Evolutionary conservation across 2,797 vertebrate genomes (phyloP), one percentile per base, ranked within the genome.

Genomic region (Rhinichthys osculus): DNA sequence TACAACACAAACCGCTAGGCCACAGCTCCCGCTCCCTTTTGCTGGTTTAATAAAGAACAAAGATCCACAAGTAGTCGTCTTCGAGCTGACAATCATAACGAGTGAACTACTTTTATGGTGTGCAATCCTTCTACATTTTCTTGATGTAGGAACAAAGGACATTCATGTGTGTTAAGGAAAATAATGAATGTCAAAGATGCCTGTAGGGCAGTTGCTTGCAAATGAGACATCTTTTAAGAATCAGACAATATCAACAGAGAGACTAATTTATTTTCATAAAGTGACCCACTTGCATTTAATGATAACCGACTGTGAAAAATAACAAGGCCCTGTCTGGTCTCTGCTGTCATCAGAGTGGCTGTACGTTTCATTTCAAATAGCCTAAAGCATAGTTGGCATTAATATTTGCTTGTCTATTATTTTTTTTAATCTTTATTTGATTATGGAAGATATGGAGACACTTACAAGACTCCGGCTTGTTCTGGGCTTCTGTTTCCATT

Each of bases 251-350:
- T 88, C 87, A 90, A 83, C 87, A 88, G 73, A 79, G 77, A 73
- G 54, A 83, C 79, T 88, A 50, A 88, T 88, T 88, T 88, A 85
- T 80, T 88, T 88, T 78, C 67, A 80, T 72, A 57, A 88, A 87
- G 82, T 88, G 85, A 88, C 87, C 86, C 87, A 88, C 82, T 85
- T 89, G 83, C 77, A 82, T 83, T 80, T 85, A 88, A 85, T 80
- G 80, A 83, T 86, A 82, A 85, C 72, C 74, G 21, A 82, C 64
- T 87, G 69, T 50, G 82, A 85, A 73, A 87, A 83, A 85, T 89
- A 88, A 88, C 69, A 74, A 82, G 79, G 82, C 77, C 52, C 57
- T 82, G 83, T 71, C 62, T 66, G 59, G 64, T 72, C 57, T 74
- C 73, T 67, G 57, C 52, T 64, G 69, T 73, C 83, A 84, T 78